phyloP scores from a whole-genome alignment of 1,140 invertebrate species.

The Calephelis virginiensis region DNA sequence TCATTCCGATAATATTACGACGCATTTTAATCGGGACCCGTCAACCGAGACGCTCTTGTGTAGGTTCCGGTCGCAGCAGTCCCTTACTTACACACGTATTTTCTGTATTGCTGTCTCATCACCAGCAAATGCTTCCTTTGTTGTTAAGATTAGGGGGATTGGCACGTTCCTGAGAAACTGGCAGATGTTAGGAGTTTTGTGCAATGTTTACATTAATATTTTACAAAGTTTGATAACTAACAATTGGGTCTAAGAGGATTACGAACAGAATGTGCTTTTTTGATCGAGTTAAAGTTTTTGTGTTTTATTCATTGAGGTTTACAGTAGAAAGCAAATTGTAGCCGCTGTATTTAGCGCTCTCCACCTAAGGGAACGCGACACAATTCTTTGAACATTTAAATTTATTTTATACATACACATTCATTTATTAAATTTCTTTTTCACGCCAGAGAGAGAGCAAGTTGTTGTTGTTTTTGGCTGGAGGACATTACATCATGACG shows the following conservation, averaged over 20 bases:
- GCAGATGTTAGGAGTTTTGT: slow-evolving; percentile 63
- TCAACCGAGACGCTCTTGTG: slow-evolving; percentile 68
- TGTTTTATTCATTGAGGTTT: too few relatives aligned
- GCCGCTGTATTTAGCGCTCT: too few relatives aligned
- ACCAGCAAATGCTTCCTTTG: slow-evolving; percentile 56
- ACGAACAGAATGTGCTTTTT: background rate
- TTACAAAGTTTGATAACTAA: slow-evolving; percentile 51
- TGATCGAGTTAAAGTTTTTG: too few relatives aligned
- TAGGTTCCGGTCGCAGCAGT: slow-evolving; percentile 57
- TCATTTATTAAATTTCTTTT: too few relatives aligned
- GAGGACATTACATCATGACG: too few relatives aligned
- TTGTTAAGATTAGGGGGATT: slow-evolving; percentile 64
- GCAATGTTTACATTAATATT: slow-evolving; percentile 51
- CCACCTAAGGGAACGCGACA: too few relatives aligned
- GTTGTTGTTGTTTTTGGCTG: too few relatives aligned
- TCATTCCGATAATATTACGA: slow-evolving; percentile 59
- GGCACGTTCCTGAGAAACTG: slow-evolving; percentile 71
- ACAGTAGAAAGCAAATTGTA: too few relatives aligned
- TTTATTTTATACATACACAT: too few relatives aligned
- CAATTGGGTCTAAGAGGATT: slow-evolving; percentile 34
- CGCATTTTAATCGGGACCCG: slow-evolving; percentile 68
- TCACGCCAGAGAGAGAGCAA: too few relatives aligned
- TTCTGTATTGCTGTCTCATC: slow-evolving; percentile 32
- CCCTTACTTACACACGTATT: slow-evolving; percentile 31
- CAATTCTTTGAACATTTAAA: too few relatives aligned